These are phyloP conservation scores for Hesperia comma DNA, from an alignment of 2,888 invertebrate genomes.

Conservation along the genomic window DNA sequence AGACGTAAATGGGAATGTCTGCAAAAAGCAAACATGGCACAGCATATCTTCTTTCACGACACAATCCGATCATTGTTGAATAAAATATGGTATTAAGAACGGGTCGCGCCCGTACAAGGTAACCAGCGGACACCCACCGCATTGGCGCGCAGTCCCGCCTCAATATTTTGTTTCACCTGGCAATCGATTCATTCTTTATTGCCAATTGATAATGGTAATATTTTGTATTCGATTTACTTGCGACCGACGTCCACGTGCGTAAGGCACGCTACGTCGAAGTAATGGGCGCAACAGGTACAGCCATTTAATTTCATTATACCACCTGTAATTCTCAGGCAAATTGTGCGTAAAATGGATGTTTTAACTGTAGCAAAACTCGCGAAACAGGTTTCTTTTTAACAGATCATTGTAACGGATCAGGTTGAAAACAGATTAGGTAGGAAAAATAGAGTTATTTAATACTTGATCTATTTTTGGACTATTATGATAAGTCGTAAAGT, in stretches of 20 bases:
- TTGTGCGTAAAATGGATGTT: constrained; percentile 1
- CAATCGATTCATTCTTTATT: constrained; percentile 72
- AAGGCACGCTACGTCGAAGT: constrained; percentile 30
- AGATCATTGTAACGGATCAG: no score
- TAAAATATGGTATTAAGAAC: constrained; percentile 70
- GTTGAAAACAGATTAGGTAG: no score
- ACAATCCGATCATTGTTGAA: constrained; percentile 69
- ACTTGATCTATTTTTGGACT: not conserved
- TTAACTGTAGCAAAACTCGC: no score
- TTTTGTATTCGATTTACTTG: constrained; percentile 49
- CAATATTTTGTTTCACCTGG: constrained; percentile 47
- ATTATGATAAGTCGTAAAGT: not conserved
- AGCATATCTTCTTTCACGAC: constrained; percentile 69
- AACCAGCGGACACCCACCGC: constrained; percentile 50
- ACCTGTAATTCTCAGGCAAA: constrained; percentile 48
- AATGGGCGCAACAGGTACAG: constrained; percentile 38
- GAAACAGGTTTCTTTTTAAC: no score
- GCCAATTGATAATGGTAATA: constrained; percentile 62
- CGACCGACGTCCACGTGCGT: constrained; percentile 44
- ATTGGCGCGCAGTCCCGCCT: constrained; percentile 38
- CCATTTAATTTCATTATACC: constrained; percentile 54
- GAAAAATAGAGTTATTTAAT: no score
- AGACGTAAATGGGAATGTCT: constrained; percentile 75
- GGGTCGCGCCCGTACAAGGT: constrained; percentile 34
- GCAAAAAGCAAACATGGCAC: constrained; percentile 64